These are phyloP conservation scores for Acrocephalus scirpaceus DNA, from an alignment of 2,797 vertebrate genomes.

Conservation along the genomic window DNA sequence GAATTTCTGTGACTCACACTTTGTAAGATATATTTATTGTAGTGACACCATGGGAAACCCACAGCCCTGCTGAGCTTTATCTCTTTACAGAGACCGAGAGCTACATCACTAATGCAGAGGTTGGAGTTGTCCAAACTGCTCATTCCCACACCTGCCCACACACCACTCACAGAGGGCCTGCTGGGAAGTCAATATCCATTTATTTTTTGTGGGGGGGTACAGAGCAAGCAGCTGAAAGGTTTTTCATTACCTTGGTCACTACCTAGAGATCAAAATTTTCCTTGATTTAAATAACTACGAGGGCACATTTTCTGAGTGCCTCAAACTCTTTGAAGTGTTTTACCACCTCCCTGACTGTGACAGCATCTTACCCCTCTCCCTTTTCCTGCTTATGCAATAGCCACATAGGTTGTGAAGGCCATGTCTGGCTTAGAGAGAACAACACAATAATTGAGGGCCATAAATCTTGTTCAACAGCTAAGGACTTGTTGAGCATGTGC, in stretches of 20 bases:
- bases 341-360: neutral
- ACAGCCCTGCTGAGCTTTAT: neutral
- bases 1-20: neutral
- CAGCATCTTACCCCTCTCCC: neutral
- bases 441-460: neutral
- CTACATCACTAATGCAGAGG: neutral
- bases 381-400: neutral
- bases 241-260: neutral
- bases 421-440: rapidly evolving
- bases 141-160: neutral
- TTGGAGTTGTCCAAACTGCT: neutral
- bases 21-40: neutral
- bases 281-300: neutral
- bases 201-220: neutral
- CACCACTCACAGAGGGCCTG: neutral
- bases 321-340: neutral
- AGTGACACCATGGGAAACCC: neutral
- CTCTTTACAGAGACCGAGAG: neutral
- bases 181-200: neutral
- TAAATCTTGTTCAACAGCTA: neutral
- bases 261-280: neutral
- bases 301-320: neutral
- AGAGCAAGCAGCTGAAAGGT: neutral
- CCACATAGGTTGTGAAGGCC: neutral
- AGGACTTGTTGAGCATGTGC: neutral